Percentiles rank a stretch among this genome's conserved stretches.
Evolutionary conservation across 2,113 vertebrate species (phyloP).

Genomic region (human (Homo sapiens)): GRCh38 chr1:152331501-152332000

Average conservation of each 20-base stretch:
- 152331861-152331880: conserved; percentile 1
- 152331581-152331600: neutral
- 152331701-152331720: neutral
- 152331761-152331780: neutral
- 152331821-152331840: neutral
- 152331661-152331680: neutral
- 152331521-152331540: neutral
- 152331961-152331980: neutral
- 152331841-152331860: neutral
- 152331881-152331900: neutral
- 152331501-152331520: neutral
- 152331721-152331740: neutral
- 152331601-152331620: neutral
- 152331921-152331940: neutral
- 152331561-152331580: neutral
- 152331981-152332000: neutral
- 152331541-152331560: neutral
- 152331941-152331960: neutral
- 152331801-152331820: neutral
- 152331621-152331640: neutral
- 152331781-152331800: neutral
- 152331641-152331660: neutral
- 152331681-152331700: neutral
- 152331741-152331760: neutral
- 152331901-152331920: neutral